phyloP scores from a whole-genome alignment of 2,888 invertebrate species.

The Stenoptilia bipunctidactyla region DNA sequence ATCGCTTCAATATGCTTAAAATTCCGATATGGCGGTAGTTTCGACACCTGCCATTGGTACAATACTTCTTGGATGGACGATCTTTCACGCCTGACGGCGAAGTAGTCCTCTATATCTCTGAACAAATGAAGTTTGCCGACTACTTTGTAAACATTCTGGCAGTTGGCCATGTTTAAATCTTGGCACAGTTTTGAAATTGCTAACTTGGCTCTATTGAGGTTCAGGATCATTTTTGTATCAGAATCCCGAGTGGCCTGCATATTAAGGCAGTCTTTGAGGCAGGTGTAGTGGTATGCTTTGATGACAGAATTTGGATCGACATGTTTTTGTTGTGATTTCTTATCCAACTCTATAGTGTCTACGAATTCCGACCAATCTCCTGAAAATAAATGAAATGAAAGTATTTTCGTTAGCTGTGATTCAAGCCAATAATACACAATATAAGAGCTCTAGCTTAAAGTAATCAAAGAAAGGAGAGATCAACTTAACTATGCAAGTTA shows the following conservation, averaged over 20 bases:
- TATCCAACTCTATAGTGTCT: slow-evolving; percentile 41
- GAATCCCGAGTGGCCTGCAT: slow-evolving; percentile 28
- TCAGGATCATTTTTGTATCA: slow-evolving; percentile 43
- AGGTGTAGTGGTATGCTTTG: slow-evolving; percentile 53
- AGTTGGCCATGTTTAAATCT: slow-evolving; percentile 81
- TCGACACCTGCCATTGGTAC: slow-evolving; percentile 73
- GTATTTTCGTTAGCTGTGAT: too few relatives aligned
- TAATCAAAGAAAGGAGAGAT: too few relatives aligned
- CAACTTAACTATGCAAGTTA: too few relatives aligned
- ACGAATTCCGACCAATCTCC: slow-evolving; percentile 63
- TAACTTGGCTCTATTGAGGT: slow-evolving; percentile 71
- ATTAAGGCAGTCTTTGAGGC: slow-evolving; percentile 51
- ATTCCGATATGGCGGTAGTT: slow-evolving; percentile 72
- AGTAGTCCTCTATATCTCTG: slow-evolving; percentile 79
- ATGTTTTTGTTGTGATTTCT: slow-evolving; percentile 28
- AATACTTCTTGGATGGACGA: slow-evolving; percentile 44
- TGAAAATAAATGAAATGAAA: slow-evolving; percentile 21
- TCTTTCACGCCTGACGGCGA: slow-evolving; percentile 35
- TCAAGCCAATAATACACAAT: too few relatives aligned
- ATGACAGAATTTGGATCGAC: slow-evolving; percentile 37
- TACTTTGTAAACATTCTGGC: slow-evolving; percentile 80
- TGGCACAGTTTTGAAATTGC: slow-evolving; percentile 72
- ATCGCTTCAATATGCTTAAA: slow-evolving; percentile 81
- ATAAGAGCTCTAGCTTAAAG: too few relatives aligned
- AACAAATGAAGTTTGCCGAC: slow-evolving; percentile 78